phyloP scores from a whole-genome alignment of 2,888 invertebrate species.

The Andrena flavipes region DNA sequence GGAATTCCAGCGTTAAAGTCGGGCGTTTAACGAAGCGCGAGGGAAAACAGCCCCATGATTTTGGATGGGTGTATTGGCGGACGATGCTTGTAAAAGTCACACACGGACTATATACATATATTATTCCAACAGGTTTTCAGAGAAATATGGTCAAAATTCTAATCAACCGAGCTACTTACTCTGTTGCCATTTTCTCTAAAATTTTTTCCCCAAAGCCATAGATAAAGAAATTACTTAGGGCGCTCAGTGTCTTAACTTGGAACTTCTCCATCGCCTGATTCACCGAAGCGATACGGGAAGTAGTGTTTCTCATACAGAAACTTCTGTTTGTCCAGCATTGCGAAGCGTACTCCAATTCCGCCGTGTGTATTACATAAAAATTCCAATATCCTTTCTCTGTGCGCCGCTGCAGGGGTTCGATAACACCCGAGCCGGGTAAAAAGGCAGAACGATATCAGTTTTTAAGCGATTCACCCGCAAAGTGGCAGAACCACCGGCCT shows the following conservation, averaged over 20 bases:
- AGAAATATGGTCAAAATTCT: too few relatives aligned
- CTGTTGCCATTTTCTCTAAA: too few relatives aligned
- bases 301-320: not conserved
- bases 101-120: too few relatives aligned
- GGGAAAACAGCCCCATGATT: not conserved
- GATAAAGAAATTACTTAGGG: too few relatives aligned
- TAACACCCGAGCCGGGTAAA: not conserved
- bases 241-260: too few relatives aligned
- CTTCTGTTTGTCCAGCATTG: slow-evolving; percentile 21
- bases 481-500: not conserved
- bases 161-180: too few relatives aligned
- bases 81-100: too few relatives aligned
- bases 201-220: too few relatives aligned
- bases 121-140: too few relatives aligned
- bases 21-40: slow-evolving; percentile 30
- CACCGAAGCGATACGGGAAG: too few relatives aligned
- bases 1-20: not conserved
- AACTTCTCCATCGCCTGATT: too few relatives aligned
- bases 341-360: slow-evolving; percentile 16
- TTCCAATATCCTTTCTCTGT: slow-evolving; percentile 44
- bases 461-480: slow-evolving; percentile 18
- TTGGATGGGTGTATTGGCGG: too few relatives aligned
- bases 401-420: slow-evolving; percentile 9
- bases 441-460: slow-evolving; percentile 5
- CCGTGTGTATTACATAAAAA: slow-evolving; percentile 36